Percentiles rank a stretch among this genome's conserved stretches.
Evolutionary conservation across 2,888 invertebrate species (phyloP).

Genomic region (Apoderus coryli): DNA sequence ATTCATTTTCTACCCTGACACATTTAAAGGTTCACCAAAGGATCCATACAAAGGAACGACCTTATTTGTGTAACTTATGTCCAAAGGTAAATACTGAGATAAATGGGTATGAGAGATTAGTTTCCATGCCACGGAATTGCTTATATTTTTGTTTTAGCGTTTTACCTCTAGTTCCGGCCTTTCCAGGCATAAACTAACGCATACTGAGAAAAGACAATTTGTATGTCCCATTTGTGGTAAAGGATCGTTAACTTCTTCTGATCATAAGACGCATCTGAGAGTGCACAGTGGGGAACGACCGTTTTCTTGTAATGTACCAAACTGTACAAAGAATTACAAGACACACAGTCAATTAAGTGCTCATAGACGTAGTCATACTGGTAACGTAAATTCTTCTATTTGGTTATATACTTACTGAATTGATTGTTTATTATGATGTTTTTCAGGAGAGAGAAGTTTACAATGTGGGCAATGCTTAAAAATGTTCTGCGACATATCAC

Average conservation of each 20-base stretch:
- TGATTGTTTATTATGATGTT: too few relatives aligned
- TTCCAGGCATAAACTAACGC: conserved; percentile 21
- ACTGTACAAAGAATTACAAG: conserved; percentile 21
- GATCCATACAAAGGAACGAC: conserved; percentile 22
- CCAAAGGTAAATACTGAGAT: conserved; percentile 18
- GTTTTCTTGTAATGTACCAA: conserved; percentile 21
- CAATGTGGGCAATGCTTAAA: too few relatives aligned
- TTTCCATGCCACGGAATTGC: too few relatives aligned
- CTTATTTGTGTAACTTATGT: conserved; percentile 22
- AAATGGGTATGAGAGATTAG: background rate
- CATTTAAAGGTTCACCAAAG: conserved; percentile 22
- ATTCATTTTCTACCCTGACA: conserved; percentile 21
- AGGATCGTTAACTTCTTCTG: conserved; percentile 20
- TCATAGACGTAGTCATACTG: conserved; percentile 22
- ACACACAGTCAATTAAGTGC: conserved; percentile 22
- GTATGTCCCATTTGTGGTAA: conserved; percentile 21
- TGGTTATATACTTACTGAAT: too few relatives aligned
- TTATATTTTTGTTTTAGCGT: conserved; percentile 17
- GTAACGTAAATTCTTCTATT: too few relatives aligned
- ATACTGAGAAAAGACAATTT: conserved; percentile 22
- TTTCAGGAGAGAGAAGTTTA: too few relatives aligned
- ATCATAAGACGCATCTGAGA: conserved; percentile 21
- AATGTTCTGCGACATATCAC: too few relatives aligned
- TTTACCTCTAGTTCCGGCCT: conserved; percentile 21
- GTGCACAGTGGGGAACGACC: conserved; percentile 23